Evolutionary conservation across 2,797 vertebrate genomes (phyloP), one percentile per base, ranked within the genome.

Genomic region (Chaetophractus vellerosus): DNA sequence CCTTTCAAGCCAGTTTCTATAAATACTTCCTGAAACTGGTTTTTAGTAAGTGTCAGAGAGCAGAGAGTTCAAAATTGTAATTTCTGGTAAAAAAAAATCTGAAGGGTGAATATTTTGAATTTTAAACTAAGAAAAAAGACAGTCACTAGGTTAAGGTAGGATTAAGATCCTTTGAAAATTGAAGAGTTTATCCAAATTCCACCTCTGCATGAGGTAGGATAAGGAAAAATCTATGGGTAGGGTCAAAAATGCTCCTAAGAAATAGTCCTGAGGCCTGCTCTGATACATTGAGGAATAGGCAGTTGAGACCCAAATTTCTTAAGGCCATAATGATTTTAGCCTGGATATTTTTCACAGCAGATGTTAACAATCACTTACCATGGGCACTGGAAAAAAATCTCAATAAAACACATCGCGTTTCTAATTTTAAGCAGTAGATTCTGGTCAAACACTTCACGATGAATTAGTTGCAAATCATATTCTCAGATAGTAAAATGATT

Each of bases 401-500:
- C 96, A 96, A 88, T 95, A 96, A 96, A 94, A 94, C 66, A 93
- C 76, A 91, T 84, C 78, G 45, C 74, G 79, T 96, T 96, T 93
- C 90, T 94, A 88, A 95, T 93, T 96, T 96, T 96, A 94, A 96
- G 87, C 78, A 90, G 36, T 75, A 61, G 71, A 82, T 91, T 96
- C 91, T 95, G 69, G 76, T 95, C 93, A 97, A 93, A 96, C 75
- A 94, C 87, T 97, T 97, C 94, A 96, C 94, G 88, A 92, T 91
- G 93, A 93, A 93, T 97, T 96, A 87, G 86, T 80, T 97, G 68
- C 59, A 93, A 89, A 85, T 90, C 76, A 66, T 84, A 87, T 75
- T 81, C 84, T 94, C 72, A 88, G 93, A 82, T 66, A 96, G 64
- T 78, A 81, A 94, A 88, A 85, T 91, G 72, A 96, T 91, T 90